Conservation (phyloP, 2,113 vertebrate species). For the Clarias gariepinus region DNA sequence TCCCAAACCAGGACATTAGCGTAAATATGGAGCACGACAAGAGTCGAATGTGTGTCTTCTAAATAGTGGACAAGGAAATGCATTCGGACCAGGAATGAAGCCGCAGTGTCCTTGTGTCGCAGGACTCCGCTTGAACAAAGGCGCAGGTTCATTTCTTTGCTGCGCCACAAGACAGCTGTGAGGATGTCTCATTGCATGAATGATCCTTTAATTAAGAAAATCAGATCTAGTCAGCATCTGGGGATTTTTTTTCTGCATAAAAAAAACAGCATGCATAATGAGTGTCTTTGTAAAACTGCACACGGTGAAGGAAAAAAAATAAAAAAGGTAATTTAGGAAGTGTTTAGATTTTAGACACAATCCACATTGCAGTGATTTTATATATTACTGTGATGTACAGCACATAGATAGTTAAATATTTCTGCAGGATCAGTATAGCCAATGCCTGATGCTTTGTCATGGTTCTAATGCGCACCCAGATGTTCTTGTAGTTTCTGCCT, state of each 20-base stretch:
- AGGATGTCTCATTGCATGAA: conserved; percentile 5
- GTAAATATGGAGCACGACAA: background rate
- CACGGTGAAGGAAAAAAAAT: background rate
- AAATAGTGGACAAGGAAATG: background rate
- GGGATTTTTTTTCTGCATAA: no score
- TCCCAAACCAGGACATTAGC: background rate
- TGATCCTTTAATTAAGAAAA: background rate
- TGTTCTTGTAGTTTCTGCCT: background rate
- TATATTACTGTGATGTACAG: background rate
- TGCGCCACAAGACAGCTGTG: conserved; percentile 21
- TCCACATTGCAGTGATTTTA: background rate
- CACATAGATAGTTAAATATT: background rate
- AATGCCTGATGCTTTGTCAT: conserved; percentile 29
- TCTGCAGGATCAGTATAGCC: background rate
- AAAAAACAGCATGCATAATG: background rate
- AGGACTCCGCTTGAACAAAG: conserved; percentile 41
- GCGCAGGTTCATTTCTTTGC: conserved; percentile 32
- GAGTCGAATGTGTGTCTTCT: no score
- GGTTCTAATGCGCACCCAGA: background rate
- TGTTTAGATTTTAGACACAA: background rate
- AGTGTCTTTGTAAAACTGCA: background rate
- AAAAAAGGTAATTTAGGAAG: background rate
- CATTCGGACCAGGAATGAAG: no score
- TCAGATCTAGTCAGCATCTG: background rate
- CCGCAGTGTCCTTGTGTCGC: conserved; percentile 3